Conservation (phyloP, 1,140 invertebrate species). For the Mizuhopecten yessoensis region DNA sequence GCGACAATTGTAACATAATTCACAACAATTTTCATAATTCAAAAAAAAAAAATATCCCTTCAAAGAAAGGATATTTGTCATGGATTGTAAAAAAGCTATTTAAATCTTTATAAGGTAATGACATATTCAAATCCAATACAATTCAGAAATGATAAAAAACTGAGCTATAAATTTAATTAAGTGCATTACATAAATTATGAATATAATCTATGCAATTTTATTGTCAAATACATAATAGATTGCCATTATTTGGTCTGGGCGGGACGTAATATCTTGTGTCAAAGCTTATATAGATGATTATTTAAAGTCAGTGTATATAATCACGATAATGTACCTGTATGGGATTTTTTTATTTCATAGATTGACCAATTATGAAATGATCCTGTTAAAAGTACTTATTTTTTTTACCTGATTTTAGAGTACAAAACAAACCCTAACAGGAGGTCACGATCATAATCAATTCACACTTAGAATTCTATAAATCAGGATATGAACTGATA, state of each 20-base stretch:
- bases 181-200: neutral
- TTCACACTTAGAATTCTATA: neutral
- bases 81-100: neutral
- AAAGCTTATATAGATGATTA: neutral
- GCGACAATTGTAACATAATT: neutral
- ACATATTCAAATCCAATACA: neutral
- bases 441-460: neutral
- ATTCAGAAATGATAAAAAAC: neutral
- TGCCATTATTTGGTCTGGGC: neutral
- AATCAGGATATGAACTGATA: neutral
- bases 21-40: neutral
- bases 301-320: neutral
- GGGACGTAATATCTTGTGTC: neutral
- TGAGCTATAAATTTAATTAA: neutral
- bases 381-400: neutral
- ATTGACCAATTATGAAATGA: constrained; percentile 2
- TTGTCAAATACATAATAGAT: neutral
- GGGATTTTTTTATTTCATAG: neutral
- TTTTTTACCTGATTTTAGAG: too few relatives aligned
- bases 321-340: neutral
- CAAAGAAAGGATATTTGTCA: constrained; percentile 3
- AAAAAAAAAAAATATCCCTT: neutral
- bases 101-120: neutral
- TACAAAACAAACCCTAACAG: too few relatives aligned
- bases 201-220: neutral